Evolutionary conservation across 1,140 invertebrate species (phyloP), one percentile per base, ranked within the genome.

Genomic region (Brachionus rubens): DNA sequence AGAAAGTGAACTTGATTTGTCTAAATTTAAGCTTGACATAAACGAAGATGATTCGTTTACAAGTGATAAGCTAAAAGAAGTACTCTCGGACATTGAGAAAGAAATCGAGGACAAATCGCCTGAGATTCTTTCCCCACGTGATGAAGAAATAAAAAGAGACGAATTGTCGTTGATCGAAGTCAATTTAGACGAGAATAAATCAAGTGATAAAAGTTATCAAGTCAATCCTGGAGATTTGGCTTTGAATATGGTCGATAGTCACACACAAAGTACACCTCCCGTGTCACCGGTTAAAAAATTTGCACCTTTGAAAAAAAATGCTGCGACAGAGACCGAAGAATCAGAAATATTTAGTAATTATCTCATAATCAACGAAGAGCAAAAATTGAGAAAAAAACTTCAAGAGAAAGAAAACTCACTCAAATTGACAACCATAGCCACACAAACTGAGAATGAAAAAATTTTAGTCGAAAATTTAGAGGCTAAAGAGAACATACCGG

Each of bases 341-440:
- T 41, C 68, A 19, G 33, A 50, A 19, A 36, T 72, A 26, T 72
- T 72, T 36, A 65, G 54, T 16, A 28, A 65, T 21, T 65, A 26
- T 24, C 24, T 72, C 6, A 72, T 72, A 12, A n/a, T 26, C 0
- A 72, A 24, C 68, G 68, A 72, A n/a, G 46, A 72, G 68, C 28
- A 72, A 50, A 54, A 48, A 24, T 19, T 72, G 1, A 26, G 46
- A 19, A 47, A 72, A 54, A 72, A 72, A 46, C 19, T 72, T 3
- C 28, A 40, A 10, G 68, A 72, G 41, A 72, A 72, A 52, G 68
- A 72, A 16, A 72, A 72, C 16, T 72, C 46, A 1, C n/a, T 72
- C 0, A 50, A 47, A 33, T 33, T 50, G 33, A 72, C 46, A 10
- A 50, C 68, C 19, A 72, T 72, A 26, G 46, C 41, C n/a, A 72